Percentiles rank a stretch among this genome's conserved stretches.
Conservation (phyloP, 1,140 invertebrate genomes). For the Galleria mellonella region DNA sequence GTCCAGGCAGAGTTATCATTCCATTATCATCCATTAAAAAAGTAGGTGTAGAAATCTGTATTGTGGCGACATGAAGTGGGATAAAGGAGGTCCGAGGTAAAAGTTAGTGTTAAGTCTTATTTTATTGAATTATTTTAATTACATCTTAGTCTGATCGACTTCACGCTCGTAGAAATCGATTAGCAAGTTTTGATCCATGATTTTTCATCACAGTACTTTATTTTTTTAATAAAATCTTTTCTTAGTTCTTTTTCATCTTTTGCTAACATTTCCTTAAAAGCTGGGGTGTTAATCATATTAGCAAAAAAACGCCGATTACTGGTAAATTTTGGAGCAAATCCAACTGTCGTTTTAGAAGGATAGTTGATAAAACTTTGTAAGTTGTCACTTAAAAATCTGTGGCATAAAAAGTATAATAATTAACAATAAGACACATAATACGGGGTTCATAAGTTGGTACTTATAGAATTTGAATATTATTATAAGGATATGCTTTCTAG, state of each 20-base stretch:
- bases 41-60: too few species aligned
- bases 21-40: too few species aligned
- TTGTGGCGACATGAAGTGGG: too few species aligned
- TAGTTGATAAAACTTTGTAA: constrained; percentile 36
- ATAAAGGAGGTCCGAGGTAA: too few species aligned
- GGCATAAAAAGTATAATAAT: neutral
- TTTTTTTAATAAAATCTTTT: constrained; percentile 29
- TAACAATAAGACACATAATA: too few species aligned
- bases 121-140: constrained; percentile 4
- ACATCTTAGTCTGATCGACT: constrained; percentile 34
- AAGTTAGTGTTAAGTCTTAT: too few species aligned
- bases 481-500: neutral
- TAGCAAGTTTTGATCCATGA: constrained; percentile 33
- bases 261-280: constrained; percentile 36
- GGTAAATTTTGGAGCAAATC: constrained; percentile 41
- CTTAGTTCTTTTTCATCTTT: constrained; percentile 30
- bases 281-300: constrained; percentile 37
- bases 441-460: too few species aligned
- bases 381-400: constrained; percentile 42
- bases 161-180: constrained; percentile 41
- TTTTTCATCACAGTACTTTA: constrained; percentile 40
- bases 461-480: neutral
- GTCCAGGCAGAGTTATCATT: too few species aligned
- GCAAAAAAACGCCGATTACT: constrained; percentile 50
- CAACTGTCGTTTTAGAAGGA: constrained; percentile 49